Evolutionary conservation across 2,797 vertebrate species (phyloP).

Genomic region (Agapornis canus): DNA sequence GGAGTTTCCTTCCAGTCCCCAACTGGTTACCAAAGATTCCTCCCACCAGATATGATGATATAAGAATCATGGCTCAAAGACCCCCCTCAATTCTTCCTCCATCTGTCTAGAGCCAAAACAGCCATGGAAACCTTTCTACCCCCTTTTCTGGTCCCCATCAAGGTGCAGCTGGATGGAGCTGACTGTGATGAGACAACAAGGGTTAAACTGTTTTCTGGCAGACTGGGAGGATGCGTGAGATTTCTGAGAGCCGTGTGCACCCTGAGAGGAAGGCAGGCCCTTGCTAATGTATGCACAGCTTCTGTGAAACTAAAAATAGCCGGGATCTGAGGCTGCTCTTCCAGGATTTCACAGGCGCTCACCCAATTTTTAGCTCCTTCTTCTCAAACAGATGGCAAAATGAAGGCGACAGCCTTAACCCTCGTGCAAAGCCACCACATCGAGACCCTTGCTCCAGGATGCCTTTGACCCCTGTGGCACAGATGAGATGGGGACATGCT

Average conservation of each 20-base stretch:
- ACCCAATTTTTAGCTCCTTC: constrained; percentile 56
- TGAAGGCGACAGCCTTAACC: neutral
- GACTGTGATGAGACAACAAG: neutral
- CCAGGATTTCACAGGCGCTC: constrained; percentile 63
- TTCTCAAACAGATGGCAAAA: constrained; percentile 17
- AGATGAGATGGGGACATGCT: fast-evolving
- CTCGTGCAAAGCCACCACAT: neutral
- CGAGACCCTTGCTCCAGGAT: neutral
- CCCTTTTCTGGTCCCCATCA: neutral
- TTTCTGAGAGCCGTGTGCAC: neutral
- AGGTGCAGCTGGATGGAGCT: neutral
- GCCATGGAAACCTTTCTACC: neutral
- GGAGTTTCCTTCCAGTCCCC: neutral
- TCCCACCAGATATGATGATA: neutral
- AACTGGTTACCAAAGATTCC: neutral
- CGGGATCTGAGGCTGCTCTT: constrained; percentile 52
- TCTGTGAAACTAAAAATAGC: constrained; percentile 69
- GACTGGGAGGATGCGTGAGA: constrained; percentile 20
- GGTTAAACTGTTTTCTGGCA: constrained; percentile 33
- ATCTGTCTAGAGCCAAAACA: neutral
- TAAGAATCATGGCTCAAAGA: neutral
- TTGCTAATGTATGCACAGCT: constrained; percentile 53
- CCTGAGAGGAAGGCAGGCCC: constrained; percentile 29
- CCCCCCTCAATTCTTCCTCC: neutral
- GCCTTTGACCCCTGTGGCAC: neutral